phyloP scores from a whole-genome alignment of 2,113 vertebrate species.

The Ciconia stormi region DNA sequence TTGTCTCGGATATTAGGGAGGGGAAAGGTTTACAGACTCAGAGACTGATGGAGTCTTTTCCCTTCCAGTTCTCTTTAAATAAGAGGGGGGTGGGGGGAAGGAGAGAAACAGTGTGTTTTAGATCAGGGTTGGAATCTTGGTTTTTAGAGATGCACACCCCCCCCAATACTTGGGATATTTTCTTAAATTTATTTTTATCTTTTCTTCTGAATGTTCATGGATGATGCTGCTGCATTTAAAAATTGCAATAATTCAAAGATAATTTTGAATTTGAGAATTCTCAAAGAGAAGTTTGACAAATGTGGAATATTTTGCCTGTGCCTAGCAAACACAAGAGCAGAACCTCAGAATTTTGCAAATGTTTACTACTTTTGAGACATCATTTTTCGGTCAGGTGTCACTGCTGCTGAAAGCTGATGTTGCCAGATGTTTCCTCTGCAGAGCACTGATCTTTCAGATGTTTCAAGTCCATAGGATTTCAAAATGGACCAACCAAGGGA shows the following conservation, averaged over 20 bases:
- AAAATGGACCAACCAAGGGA: not conserved
- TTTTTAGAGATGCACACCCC: slow-evolving; percentile 32
- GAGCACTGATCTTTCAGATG: not conserved
- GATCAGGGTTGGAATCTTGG: slow-evolving; percentile 69
- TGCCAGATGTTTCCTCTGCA: not conserved
- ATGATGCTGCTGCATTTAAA: slow-evolving; percentile 35
- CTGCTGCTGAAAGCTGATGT: not conserved
- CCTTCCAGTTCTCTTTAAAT: slow-evolving; percentile 73
- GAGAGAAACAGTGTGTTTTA: slow-evolving; percentile 74
- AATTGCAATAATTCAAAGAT: slow-evolving; percentile 20
- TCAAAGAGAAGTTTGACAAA: not conserved
- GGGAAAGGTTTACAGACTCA: slow-evolving; percentile 61
- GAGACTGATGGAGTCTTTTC: slow-evolving; percentile 71
- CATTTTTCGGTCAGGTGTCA: not conserved
- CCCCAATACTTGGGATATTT: slow-evolving; percentile 49
- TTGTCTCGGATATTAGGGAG: slow-evolving; percentile 70
- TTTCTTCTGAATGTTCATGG: slow-evolving; percentile 50
- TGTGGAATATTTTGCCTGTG: not conserved
- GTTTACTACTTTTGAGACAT: not conserved
- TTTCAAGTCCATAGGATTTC: not conserved
- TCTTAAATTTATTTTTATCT: slow-evolving; percentile 54
- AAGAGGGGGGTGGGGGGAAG: not conserved
- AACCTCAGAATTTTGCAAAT: not conserved
- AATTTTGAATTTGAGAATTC: not conserved
- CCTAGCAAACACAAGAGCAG: not conserved